A percentile compares a stretch with the other conserved stretches of the same genome.
These are phyloP conservation scores for Sarcophaga variegata DNA, from an alignment of 2,888 invertebrate species.

Conservation along the genomic window DNA sequence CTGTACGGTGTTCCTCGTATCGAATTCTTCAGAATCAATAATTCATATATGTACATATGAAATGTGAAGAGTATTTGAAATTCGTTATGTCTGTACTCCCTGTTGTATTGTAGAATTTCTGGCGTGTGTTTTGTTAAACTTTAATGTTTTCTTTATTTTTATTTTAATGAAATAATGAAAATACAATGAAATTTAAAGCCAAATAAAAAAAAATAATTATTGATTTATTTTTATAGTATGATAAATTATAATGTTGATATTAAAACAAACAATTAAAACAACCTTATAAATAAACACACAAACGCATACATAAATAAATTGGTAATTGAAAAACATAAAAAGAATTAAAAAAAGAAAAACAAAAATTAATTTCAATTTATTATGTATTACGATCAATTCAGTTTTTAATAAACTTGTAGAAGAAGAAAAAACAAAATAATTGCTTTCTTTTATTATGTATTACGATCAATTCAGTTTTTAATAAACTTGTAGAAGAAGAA, in stretches of 20 bases:
- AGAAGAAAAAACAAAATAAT: background rate
- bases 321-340: constrained; percentile 11
- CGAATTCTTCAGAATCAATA: too few species aligned
- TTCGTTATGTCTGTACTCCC: too few species aligned
- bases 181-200: background rate
- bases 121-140: background rate
- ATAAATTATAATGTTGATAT: constrained; percentile 60
- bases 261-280: constrained; percentile 41
- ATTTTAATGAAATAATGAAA: background rate
- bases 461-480: background rate
- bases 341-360: constrained; percentile 18
- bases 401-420: background rate
- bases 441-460: background rate
- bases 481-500: background rate
- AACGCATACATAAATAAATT: background rate
- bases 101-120: too few species aligned
- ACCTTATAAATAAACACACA: constrained; percentile 6
- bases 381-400: background rate
- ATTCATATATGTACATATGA: too few species aligned
- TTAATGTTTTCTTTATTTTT: background rate
- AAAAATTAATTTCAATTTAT: background rate
- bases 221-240: constrained; percentile 52
- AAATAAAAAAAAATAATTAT: background rate
- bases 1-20: too few species aligned
- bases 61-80: too few species aligned